Evolutionary conservation across 2,797 vertebrate species (phyloP).

Genomic region (Lagorchestes hirsutus): DNA sequence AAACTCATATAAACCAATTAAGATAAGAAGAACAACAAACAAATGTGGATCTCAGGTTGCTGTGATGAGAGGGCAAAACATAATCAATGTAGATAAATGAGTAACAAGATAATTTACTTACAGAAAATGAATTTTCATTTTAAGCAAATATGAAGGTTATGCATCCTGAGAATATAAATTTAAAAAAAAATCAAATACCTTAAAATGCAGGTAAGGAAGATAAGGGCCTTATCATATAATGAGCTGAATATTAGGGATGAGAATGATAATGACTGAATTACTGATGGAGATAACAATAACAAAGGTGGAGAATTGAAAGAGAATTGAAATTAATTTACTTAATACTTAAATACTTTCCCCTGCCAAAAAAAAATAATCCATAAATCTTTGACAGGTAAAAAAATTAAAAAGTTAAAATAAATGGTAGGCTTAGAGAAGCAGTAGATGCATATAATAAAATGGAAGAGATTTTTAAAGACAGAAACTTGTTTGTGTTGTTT

Average conservation of each 20-base stretch:
- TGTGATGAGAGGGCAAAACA: conserved; percentile 73
- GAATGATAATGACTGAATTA: conserved; percentile 82
- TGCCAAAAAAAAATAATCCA: conserved; percentile 64
- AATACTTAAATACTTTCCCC: conserved; percentile 18
- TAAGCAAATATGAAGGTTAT: conserved; percentile 75
- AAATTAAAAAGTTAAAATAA: conserved; percentile 65
- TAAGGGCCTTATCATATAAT: conserved; percentile 84
- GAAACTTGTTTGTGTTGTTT: conserved; percentile 12
- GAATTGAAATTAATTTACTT: too few species aligned
- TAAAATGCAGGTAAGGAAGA: conserved; percentile 77
- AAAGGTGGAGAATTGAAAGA: conserved; percentile 68
- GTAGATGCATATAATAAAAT: neutral
- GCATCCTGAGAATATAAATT: conserved; percentile 80
- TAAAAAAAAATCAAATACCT: conserved; percentile 82
- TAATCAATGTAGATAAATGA: conserved; percentile 81
- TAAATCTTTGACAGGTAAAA: conserved; percentile 50
- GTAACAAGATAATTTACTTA: conserved; percentile 77
- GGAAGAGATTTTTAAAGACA: neutral
- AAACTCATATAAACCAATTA: conserved; percentile 62
- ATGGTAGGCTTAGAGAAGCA: conserved; percentile 19
- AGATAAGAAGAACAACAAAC: conserved; percentile 69
- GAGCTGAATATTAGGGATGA: conserved; percentile 79
- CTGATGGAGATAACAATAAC: conserved; percentile 78
- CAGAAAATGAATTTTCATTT: conserved; percentile 78
- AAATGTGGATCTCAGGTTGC: conserved; percentile 58